Base-by-base conservation (phyloP, 37 sponge, comb jelly and placozoan genomes). In the Halisarca cf. caerulea region DNA sequence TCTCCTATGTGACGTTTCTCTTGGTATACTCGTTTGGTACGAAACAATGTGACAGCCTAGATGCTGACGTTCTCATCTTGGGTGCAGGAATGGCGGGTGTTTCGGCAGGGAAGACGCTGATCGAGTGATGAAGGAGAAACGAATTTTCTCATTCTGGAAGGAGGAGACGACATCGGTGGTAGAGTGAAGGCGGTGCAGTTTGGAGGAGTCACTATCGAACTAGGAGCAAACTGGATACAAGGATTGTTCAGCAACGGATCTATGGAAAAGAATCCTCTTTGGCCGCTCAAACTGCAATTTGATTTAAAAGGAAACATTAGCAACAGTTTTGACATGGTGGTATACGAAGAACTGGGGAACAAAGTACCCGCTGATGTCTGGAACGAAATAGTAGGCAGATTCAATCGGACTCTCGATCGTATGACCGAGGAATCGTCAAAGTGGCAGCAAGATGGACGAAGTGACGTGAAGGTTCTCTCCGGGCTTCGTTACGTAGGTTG, bases 151-250 rank as follows among this genome's bases (percentile, higher is more conserved):
- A 80, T 86, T 53, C 54, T 86, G n/a, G 86, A 86, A 38, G 86
- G 79, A 7, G 25, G 34, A 28, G 38, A 27, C 23, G 42, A 79
- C 6, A 80, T 86, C 38, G 86, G 86, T 15, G 86, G 86, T 27
- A 40, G 86, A 43, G 35, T 86, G 0, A 36, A 47, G 35, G 30
- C 25, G 0, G 68, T 37, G 4, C 40, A 40, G 30, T 80, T 80
- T 43, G 70, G 55, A 32, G 86, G 86, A 45, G 80, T 80, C 0
- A 45, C 43, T 25, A 58, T 86, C 23, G 86, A 86, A 62, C 42
- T 86, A 33, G 86, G 86, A 32, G 86, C 86, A 28, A 79, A 86
- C 47, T 80, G 80, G 80, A 86, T 86, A 34, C 68, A 79, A 30
- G 86, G 86, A 66, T 55, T 80, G 30, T 51, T 25, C 5, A 25